Conservation (phyloP, 2,888 invertebrate species). For the Andrena trimmerana region DNA sequence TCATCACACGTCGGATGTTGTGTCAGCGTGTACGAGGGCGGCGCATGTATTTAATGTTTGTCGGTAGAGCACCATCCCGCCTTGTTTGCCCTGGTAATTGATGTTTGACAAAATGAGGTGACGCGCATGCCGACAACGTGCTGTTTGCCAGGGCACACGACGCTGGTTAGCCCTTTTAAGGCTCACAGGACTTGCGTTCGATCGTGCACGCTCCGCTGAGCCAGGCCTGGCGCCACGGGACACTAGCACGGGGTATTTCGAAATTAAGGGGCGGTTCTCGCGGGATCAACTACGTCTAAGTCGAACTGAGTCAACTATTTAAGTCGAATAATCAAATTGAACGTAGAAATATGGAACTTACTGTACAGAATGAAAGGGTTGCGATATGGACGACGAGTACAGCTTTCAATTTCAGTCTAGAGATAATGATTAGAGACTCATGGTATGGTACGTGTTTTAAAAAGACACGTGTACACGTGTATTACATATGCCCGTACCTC, state of each 20-base stretch:
- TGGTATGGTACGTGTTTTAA: too few relatives aligned
- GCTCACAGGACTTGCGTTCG: slow-evolving; percentile 51
- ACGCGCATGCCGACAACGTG: slow-evolving; percentile 70
- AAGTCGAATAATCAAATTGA: too few relatives aligned
- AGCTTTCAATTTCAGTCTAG: too few relatives aligned
- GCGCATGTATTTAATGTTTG: slow-evolving; percentile 71
- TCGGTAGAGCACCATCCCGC: slow-evolving; percentile 65
- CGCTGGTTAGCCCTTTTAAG: slow-evolving; percentile 67
- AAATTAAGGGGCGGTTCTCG: background rate
- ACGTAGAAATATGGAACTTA: too few relatives aligned
- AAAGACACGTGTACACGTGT: too few relatives aligned
- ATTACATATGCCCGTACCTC: too few relatives aligned
- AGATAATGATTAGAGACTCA: too few relatives aligned
- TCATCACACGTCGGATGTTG: slow-evolving; percentile 66
- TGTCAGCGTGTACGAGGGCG: slow-evolving; percentile 70
- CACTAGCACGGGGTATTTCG: slow-evolving; percentile 7
- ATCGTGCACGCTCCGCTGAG: slow-evolving; percentile 54
- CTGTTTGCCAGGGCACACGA: slow-evolving; percentile 62
- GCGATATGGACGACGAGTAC: too few relatives aligned
- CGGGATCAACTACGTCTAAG: background rate
- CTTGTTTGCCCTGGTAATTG: slow-evolving; percentile 80
- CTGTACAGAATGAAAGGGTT: too few relatives aligned
- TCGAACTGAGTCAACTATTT: too few relatives aligned
- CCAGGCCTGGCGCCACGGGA: slow-evolving; percentile 26
- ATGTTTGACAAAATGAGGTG: slow-evolving; percentile 77